Conservation (phyloP, 2,888 invertebrate genomes). For the Lasius platythorax region DNA sequence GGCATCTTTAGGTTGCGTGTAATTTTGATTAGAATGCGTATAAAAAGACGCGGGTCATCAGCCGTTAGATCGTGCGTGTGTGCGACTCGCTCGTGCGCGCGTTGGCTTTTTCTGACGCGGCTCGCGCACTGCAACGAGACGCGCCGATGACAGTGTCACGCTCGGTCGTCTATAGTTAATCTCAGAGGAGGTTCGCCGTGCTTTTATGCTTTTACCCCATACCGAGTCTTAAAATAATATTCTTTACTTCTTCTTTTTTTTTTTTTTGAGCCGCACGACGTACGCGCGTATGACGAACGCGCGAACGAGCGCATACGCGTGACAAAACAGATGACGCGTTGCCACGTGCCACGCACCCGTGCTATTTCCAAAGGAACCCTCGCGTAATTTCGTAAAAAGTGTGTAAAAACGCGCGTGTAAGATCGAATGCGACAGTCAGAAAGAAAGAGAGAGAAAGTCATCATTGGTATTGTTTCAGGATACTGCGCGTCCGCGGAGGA, state of each 20-base stretch:
- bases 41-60: slow-evolving; percentile 15
- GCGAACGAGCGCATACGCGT: slow-evolving; percentile 67
- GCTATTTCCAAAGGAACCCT: slow-evolving; percentile 71
- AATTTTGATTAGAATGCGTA: neutral
- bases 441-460: neutral
- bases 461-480: slow-evolving; percentile 74
- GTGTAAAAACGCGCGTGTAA: slow-evolving; percentile 28
- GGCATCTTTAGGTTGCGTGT: neutral
- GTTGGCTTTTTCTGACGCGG: slow-evolving; percentile 65
- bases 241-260: slow-evolving; percentile 68
- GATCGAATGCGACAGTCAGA: slow-evolving; percentile 14
- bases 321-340: slow-evolving; percentile 73
- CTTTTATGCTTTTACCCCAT: slow-evolving; percentile 83
- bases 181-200: slow-evolving; percentile 85
- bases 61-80: neutral
- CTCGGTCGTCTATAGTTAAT: slow-evolving; percentile 78
- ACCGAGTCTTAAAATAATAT: slow-evolving; percentile 85
- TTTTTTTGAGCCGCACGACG: slow-evolving; percentile 75
- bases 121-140: slow-evolving; percentile 64
- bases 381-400: slow-evolving; percentile 46
- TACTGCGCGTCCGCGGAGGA: slow-evolving; percentile 78
- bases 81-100: slow-evolving; percentile 63
- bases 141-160: slow-evolving; percentile 72
- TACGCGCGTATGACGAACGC: slow-evolving; percentile 55
- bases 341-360: slow-evolving; percentile 84